phyloP scores from a whole-genome alignment of 92 coral and sea anemone genomes.

The Porites rus region DNA sequence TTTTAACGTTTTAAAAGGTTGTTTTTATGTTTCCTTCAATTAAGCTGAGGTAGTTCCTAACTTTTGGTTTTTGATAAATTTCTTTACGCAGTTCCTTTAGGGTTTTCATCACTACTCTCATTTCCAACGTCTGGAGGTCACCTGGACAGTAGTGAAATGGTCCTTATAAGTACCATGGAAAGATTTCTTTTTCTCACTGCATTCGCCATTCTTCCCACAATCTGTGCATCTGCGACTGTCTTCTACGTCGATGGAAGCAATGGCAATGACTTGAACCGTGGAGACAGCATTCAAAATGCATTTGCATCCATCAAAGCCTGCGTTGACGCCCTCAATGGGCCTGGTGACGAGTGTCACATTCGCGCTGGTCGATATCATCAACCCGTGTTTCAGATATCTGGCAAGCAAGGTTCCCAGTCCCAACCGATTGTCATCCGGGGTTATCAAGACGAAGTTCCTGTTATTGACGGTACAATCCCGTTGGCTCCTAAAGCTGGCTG shows the following conservation, averaged over 20 bases:
- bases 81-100: no score
- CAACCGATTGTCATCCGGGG: slow-evolving; percentile 74
- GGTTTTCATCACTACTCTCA: no score
- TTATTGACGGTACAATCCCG: slow-evolving; percentile 78
- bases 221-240: neutral
- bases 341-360: slow-evolving; percentile 77
- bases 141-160: neutral
- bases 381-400: slow-evolving; percentile 52
- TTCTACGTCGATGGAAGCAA: slow-evolving; percentile 39
- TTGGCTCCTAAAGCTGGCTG: slow-evolving; percentile 19
- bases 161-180: neutral
- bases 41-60: no score
- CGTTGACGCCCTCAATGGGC: slow-evolving; percentile 37
- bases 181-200: neutral
- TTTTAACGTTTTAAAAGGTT: no score
- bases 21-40: no score
- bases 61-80: no score
- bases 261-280: slow-evolving; percentile 40
- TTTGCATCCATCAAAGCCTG: slow-evolving; percentile 58
- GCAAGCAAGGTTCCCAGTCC: slow-evolving; percentile 59
- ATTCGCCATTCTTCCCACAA: neutral
- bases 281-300: slow-evolving; percentile 24
- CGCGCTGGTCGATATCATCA: slow-evolving; percentile 76
- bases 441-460: slow-evolving; percentile 70
- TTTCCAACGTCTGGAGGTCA: no score